phyloP scores from a whole-genome alignment of 2,113 vertebrate species.

The Pterophyllum scalare region DNA sequence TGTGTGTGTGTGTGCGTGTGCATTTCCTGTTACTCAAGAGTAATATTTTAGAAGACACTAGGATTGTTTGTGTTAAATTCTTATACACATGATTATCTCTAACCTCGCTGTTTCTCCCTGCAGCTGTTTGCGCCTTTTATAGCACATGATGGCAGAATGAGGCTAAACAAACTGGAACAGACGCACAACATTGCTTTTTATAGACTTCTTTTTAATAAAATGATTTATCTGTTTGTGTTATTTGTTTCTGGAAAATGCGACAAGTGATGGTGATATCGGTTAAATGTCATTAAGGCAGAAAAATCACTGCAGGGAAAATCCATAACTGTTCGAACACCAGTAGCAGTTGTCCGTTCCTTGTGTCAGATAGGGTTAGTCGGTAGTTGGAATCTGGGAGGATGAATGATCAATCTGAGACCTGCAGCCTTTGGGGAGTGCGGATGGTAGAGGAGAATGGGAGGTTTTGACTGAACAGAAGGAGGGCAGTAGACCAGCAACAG shows the following conservation, averaged over 20 bases:
- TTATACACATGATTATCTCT: conserved; percentile 39
- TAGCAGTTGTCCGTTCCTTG: neutral
- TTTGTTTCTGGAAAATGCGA: conserved; percentile 7
- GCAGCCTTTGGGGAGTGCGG: neutral
- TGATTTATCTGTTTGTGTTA: conserved; percentile 3
- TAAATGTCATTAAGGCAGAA: neutral
- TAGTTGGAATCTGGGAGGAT: neutral
- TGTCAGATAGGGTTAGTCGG: neutral
- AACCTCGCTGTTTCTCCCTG: conserved; percentile 4
- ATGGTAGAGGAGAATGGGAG: neutral
- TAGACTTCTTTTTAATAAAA: neutral
- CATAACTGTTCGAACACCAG: neutral
- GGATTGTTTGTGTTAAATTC: conserved; percentile 17
- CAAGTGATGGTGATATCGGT: neutral
- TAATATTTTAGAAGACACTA: conserved; percentile 42
- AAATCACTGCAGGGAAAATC: neutral
- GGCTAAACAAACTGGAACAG: conserved; percentile 22
- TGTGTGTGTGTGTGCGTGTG: neutral
- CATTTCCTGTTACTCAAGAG: conserved; percentile 18
- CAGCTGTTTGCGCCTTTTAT: conserved; percentile 3
- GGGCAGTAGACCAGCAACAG: neutral
- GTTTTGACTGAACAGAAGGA: too few relatives aligned
- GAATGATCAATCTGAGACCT: neutral
- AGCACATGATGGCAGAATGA: conserved; percentile 40
- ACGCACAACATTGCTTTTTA: conserved; percentile 21